Evolutionary conservation across 2,797 vertebrate genomes (phyloP).

Genomic region (Gymnothorax javanicus): DNA sequence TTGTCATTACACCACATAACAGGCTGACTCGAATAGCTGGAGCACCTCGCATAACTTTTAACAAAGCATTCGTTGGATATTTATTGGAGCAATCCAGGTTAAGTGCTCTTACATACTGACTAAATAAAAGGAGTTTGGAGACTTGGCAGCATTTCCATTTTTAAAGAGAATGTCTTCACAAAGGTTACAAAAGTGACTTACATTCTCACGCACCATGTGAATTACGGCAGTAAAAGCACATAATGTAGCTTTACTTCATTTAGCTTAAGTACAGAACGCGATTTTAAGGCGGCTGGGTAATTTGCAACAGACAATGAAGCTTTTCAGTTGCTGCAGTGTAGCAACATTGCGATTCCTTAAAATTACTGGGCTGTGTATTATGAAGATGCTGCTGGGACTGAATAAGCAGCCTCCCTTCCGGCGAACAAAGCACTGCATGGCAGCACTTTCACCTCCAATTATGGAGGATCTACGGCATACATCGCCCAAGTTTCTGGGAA

Average conservation of each 20-base stretch:
- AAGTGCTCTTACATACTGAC: background rate
- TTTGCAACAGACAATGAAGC: background rate
- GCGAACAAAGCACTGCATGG: background rate
- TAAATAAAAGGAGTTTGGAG: background rate
- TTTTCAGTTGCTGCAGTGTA: background rate
- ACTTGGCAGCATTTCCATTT: background rate
- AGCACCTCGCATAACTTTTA: no score
- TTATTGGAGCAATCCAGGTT: background rate
- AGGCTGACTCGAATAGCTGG: background rate
- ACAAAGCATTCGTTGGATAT: background rate
- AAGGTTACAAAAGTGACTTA: conserved; percentile 13
- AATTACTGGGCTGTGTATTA: conserved; percentile 4
- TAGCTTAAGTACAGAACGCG: background rate
- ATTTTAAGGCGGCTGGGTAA: background rate
- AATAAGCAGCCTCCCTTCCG: background rate
- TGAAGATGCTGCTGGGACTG: background rate
- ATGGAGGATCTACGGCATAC: background rate
- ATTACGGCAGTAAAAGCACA: background rate
- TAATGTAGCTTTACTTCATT: conserved; percentile 18
- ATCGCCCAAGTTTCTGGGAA: background rate
- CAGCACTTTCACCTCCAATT: background rate
- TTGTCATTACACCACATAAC: background rate
- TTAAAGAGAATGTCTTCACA: background rate
- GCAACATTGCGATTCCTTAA: background rate
- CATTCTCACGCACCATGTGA: background rate